Percentiles rank a stretch among this genome's conserved stretches.
Conservation (phyloP, 92 coral and sea anemone genomes). For the Heteractis magnifica region DNA sequence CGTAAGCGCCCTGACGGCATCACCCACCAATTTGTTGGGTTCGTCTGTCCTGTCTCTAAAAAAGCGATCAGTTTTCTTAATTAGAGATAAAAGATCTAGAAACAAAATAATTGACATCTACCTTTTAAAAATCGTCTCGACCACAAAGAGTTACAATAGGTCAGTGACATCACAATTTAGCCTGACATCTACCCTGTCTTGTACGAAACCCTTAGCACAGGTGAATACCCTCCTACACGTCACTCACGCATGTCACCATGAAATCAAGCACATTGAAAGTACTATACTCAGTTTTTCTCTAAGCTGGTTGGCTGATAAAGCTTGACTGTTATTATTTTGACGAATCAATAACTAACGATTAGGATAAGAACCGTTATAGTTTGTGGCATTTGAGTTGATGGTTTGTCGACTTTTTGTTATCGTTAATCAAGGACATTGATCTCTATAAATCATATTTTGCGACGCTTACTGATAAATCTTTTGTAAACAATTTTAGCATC, state of each 20-base stretch:
- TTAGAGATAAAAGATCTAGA: not conserved
- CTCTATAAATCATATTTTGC: not conserved
- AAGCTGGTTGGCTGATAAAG: not conserved
- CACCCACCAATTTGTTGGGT: no score
- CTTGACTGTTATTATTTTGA: not conserved
- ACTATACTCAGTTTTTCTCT: not conserved
- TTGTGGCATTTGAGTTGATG: not conserved
- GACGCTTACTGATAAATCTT: not conserved
- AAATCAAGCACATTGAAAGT: not conserved
- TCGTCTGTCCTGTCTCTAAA: no score
- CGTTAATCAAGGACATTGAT: not conserved
- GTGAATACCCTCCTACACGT: not conserved
- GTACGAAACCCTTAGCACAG: not conserved
- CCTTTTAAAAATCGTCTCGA: no score
- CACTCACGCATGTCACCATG: not conserved
- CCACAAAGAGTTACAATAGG: no score
- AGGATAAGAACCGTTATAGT: slow-evolving; percentile 3
- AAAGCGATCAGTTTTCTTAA: not conserved
- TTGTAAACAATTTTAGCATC: not conserved
- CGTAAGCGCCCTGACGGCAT: not conserved
- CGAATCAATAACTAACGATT: not conserved
- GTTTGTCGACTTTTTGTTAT: not conserved
- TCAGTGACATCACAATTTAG: no score
- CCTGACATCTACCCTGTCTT: no score
- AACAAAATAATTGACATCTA: not conserved